phyloP scores from a whole-genome alignment of 2,888 invertebrate species.

The Hydropsyche betteni region DNA sequence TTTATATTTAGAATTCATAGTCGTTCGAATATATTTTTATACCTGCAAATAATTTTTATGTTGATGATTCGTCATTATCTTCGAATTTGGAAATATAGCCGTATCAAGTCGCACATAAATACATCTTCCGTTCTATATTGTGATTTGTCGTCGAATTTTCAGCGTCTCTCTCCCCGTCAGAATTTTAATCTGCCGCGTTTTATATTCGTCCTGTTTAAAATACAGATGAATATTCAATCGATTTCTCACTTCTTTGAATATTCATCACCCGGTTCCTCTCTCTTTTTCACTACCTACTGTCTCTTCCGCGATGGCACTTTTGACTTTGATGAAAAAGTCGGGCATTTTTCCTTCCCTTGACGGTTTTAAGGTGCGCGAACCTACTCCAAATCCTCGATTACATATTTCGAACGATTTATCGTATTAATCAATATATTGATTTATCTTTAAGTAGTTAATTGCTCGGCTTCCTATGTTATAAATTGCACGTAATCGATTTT shows the following conservation, averaged over 20 bases:
- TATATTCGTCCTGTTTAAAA: slow-evolving; percentile 46
- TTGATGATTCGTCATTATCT: too few relatives aligned
- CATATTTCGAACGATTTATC: too few relatives aligned
- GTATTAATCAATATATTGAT: too few relatives aligned
- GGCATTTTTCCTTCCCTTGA: slow-evolving; percentile 34
- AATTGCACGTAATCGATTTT: too few relatives aligned
- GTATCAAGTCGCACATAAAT: neutral
- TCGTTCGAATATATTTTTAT: too few relatives aligned
- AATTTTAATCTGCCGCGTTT: slow-evolving; percentile 29
- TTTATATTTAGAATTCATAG: too few relatives aligned
- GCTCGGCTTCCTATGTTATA: too few relatives aligned
- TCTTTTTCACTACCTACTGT: too few relatives aligned
- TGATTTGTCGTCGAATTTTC: slow-evolving; percentile 5
- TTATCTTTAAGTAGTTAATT: too few relatives aligned
- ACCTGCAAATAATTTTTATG: too few relatives aligned
- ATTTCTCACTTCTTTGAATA: slow-evolving; percentile 46
- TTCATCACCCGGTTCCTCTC: slow-evolving; percentile 41
- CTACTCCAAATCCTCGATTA: too few relatives aligned
- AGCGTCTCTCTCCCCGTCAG: slow-evolving; percentile 1
- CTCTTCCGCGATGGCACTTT: slow-evolving; percentile 33
- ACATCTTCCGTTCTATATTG: neutral
- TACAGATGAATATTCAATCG: slow-evolving; percentile 51
- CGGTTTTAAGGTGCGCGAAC: too few relatives aligned
- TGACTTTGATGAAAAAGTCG: slow-evolving; percentile 47
- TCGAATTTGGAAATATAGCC: neutral